Conservation (phyloP, 2,113 vertebrate genomes). For the Muntiacus muntjak region DNA sequence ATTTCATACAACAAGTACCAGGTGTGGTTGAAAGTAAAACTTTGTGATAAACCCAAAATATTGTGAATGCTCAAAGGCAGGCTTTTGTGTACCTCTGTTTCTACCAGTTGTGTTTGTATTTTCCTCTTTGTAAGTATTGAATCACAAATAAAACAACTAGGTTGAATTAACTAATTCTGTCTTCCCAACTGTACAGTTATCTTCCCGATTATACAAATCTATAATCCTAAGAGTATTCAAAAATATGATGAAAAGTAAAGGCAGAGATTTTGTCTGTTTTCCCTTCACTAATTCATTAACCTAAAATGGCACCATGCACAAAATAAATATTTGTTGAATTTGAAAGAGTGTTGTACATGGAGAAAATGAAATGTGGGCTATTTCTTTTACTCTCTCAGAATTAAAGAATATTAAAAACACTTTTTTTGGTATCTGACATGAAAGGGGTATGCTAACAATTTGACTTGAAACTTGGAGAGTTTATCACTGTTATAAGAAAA, state of each 20-base stretch:
- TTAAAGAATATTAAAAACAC: neutral
- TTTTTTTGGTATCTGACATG: neutral
- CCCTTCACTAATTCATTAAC: neutral
- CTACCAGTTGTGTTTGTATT: neutral
- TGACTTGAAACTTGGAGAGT: neutral
- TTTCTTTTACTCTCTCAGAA: neutral
- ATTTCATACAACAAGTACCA: neutral
- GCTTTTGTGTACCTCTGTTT: neutral
- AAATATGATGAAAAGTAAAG: neutral
- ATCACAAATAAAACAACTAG: neutral
- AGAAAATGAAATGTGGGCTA: neutral
- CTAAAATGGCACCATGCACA: neutral
- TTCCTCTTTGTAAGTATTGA: neutral
- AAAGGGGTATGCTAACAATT: neutral
- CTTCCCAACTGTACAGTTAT: neutral
- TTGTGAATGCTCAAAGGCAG: neutral
- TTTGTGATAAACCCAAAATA: neutral
- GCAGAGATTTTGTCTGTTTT: neutral
- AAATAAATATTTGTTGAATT: neutral
- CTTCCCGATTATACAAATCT: neutral
- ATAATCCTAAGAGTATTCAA: neutral
- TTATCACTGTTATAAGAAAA: neutral
- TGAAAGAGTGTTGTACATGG: neutral
- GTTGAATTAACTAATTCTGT: neutral
- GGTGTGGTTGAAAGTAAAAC: neutral